These are phyloP conservation scores for Zaprionus gabonicus DNA, from an alignment of 1,140 invertebrate species.

Conservation along the genomic window DNA sequence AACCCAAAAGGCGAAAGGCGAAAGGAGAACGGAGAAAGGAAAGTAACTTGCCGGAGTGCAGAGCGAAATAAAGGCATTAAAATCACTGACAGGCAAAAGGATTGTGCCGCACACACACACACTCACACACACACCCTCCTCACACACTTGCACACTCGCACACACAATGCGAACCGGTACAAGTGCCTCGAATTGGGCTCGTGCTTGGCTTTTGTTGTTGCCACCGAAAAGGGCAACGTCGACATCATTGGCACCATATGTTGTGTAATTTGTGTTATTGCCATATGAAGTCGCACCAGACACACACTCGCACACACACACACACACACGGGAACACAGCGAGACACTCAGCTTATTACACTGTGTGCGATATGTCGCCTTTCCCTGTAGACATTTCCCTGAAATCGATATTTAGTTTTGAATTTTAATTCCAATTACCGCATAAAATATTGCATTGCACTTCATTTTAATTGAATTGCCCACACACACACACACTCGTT, in stretches of 20 bases:
- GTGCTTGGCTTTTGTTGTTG: slow-evolving; percentile 53
- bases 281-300: slow-evolving; percentile 64
- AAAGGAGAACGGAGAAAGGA: slow-evolving; percentile 34
- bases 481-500: slow-evolving; percentile 28
- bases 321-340: slow-evolving; percentile 15
- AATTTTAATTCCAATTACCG: slow-evolving; percentile 75
- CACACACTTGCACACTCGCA: slow-evolving; percentile 16
- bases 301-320: slow-evolving; percentile 31
- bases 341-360: slow-evolving; percentile 1
- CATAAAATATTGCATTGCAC: slow-evolving; percentile 76
- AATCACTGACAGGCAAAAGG: slow-evolving; percentile 81
- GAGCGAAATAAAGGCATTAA: slow-evolving; percentile 80
- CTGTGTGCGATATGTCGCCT: slow-evolving; percentile 31
- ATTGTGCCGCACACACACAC: slow-evolving; percentile 70
- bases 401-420: slow-evolving; percentile 80
- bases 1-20: slow-evolving; percentile 15
- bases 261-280: slow-evolving; percentile 84
- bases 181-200: slow-evolving; percentile 27
- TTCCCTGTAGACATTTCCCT: slow-evolving; percentile 49
- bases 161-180: slow-evolving; percentile 13
- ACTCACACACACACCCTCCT: slow-evolving; percentile 2
- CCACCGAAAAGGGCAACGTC: slow-evolving; percentile 72
- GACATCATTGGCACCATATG: slow-evolving; percentile 84
- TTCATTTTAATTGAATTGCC: slow-evolving; percentile 78
- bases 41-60: slow-evolving; percentile 41